Conservation (phyloP, 2,888 invertebrate genomes). For the Sesia bembeciformis region DNA sequence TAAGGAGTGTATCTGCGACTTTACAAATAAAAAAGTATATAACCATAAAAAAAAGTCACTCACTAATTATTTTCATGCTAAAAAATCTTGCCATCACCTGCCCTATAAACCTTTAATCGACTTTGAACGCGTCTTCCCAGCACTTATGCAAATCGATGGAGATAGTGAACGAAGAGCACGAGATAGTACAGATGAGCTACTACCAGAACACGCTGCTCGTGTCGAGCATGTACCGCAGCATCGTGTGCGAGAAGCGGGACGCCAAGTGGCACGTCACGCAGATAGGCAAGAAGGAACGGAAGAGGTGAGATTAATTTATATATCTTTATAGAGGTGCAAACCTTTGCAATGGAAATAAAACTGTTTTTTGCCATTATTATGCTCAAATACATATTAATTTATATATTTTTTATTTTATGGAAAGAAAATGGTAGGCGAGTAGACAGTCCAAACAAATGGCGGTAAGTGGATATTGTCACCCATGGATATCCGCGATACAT, state of each 20-base stretch:
- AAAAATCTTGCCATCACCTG: too few relatives aligned
- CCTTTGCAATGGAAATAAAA: background rate
- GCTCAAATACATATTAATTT: background rate
- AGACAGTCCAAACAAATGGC: too few relatives aligned
- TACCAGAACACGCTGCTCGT: conserved; percentile 82
- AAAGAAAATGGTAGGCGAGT: too few relatives aligned
- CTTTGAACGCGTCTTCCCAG: conserved; percentile 44
- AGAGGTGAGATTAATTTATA: conserved; percentile 69
- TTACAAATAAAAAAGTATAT: too few relatives aligned
- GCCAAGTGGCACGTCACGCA: conserved; percentile 81
- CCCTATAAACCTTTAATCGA: too few relatives aligned
- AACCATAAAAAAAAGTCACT: too few relatives aligned
- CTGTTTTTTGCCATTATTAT: background rate
- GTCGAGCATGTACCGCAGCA: conserved; percentile 87
- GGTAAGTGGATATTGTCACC: too few relatives aligned
- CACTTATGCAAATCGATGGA: conserved; percentile 88
- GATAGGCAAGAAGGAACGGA: conserved; percentile 90
- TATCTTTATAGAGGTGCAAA: background rate
- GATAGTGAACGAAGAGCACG: conserved; percentile 87
- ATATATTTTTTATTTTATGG: too few relatives aligned
- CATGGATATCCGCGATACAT: too few relatives aligned
- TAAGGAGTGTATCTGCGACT: too few relatives aligned
- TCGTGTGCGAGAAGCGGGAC: conserved; percentile 81
- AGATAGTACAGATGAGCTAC: conserved; percentile 89
- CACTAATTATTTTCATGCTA: too few relatives aligned